Base-by-base conservation (phyloP, 2,797 vertebrate species). In the Sebastes iracundus region DNA sequence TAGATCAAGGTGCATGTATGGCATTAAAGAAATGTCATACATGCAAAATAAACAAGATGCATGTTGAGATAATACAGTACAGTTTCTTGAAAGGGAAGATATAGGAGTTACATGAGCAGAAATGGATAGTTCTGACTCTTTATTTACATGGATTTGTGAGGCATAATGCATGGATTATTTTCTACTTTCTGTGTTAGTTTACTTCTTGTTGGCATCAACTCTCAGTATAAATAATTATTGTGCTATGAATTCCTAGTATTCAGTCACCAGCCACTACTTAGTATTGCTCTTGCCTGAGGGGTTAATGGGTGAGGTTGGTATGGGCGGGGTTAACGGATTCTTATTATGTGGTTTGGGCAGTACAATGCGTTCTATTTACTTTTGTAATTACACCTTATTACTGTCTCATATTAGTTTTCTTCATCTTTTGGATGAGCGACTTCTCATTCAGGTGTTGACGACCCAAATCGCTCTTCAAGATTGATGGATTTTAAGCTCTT, bases 301-400 rank as follows among this genome's bases (percentile, higher is more conserved):
- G 18, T 59, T 49, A 53, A 53, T 25, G 13, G 52, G 46, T 60
- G 65, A 70, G 65, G 67, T 12, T 75, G 61, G 65, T 72, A 62
- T 77, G 55, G 70, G 70, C 20, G 11, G 52, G 18, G 42, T 67
- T 58, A 75, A 32, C n/a, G 12, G 27, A 63, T 27, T 63, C 27
- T 84, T 75, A 71, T 75, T 28, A 74, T 69, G 64, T 61, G 72
- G 68, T 77, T 69, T 72, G 22, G 35, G 32, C 6, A 22, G 16
- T 10, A 64, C 64, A 68, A 12, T 67, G 25, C 72, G 42, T 77
- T 60, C 64, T 58, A 10, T 70, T 76, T 62, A 35, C 55, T 38
- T 58, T 46, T 20, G 18, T n/a, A 42, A 33, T 71, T 38, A n/a
- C 8, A 7, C 5, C 11, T 6, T 23, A 23, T 72, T 30, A 56